Base-by-base conservation (phyloP, 2,888 invertebrate species). In the Cerastoderma edule region DNA sequence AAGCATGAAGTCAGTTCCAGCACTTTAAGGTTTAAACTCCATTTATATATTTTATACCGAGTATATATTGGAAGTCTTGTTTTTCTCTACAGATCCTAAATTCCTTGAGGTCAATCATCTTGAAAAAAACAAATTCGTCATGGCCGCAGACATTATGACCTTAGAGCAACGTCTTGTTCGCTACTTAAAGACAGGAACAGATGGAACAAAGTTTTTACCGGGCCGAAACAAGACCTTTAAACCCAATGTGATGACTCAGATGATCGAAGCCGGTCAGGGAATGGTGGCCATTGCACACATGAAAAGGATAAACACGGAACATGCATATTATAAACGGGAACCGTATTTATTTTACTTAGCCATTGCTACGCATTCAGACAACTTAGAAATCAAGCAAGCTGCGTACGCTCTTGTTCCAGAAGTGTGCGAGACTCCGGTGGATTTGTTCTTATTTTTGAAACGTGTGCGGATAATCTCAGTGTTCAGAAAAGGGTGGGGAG, bases 391-490 rank as follows among this genome's bases (percentile, higher is more conserved):
- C 1, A 94, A 95, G 83, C 93, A 93, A 72, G 94, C 93, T 16
- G 94, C 94, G 0, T 95, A 95, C 83, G 93, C 93, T 77, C 94
- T 93, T 22, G 93, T 94, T 2, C 85, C 92, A 67, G 93, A 94
- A 88, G 93, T 96, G 46, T 95, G 95, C 88, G 93, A 93, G 79
- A 94, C 94, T 64, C 94, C 96, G 8, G 94, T 95, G 83, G 94
- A 95, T 81, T 93, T 96, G 89, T 94, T 96, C 93, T 92, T 94
- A 6, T 96, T 95, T 85, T 93, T 95, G 69, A 94, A 94, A 88
- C 95, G 94, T 87, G 94, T 94, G 54, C 94, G 95, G 85, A 88
- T 93, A 71, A 68, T 87, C 63, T 75, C 80, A 32, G 83, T 83
- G 66, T 65, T 82, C 10, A 83, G 84, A 0, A 88, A 86, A 75